These are phyloP conservation scores for Cecropterus lyciades DNA, from an alignment of 1,140 invertebrate genomes.

Conservation along the genomic window DNA sequence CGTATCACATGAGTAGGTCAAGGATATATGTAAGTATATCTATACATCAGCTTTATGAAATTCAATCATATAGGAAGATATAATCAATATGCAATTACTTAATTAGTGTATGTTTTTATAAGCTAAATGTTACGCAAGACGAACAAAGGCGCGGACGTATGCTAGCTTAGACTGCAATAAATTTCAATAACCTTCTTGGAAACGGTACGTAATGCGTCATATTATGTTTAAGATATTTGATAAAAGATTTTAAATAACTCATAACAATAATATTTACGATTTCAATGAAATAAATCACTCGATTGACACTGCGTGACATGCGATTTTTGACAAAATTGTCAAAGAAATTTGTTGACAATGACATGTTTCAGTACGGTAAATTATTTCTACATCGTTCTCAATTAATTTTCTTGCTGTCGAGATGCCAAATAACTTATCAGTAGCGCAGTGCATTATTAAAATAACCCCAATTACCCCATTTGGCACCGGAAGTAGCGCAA, in stretches of 20 bases:
- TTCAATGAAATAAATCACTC: conserved; percentile 39
- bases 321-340: conserved; percentile 57
- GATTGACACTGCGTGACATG: conserved; percentile 49
- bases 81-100: no score
- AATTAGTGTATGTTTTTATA: no score
- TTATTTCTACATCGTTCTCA: conserved; percentile 26
- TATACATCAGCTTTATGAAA: no score
- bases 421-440: conserved; percentile 28
- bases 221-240: neutral
- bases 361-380: conserved; percentile 35
- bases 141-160: no score
- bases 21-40: no score
- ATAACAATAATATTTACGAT: conserved; percentile 33
- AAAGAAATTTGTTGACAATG: conserved; percentile 53
- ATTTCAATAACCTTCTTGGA: neutral
- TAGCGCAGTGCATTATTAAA: conserved; percentile 38
- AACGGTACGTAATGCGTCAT: neutral
- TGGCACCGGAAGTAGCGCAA: conserved; percentile 50
- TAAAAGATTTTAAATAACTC: conserved; percentile 3
- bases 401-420: conserved; percentile 25
- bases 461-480: conserved; percentile 40
- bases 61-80: no score
- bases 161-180: neutral
- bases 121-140: no score
- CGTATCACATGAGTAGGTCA: no score